These are phyloP conservation scores for Lepidocyrtinus sp. DNA, from an alignment of 2,888 invertebrate species.

Conservation along the genomic window DNA sequence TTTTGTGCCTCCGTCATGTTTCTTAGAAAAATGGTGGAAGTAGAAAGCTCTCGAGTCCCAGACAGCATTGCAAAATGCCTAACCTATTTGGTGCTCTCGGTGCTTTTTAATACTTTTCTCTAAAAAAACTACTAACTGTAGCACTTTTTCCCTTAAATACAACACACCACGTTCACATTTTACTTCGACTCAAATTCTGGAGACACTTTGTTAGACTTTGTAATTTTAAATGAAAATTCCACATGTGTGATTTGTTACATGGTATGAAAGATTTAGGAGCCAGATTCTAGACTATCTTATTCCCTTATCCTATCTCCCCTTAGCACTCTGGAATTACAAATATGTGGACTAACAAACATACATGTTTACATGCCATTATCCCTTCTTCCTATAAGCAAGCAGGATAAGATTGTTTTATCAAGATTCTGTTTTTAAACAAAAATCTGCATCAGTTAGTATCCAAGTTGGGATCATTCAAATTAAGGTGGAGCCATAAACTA, in stretches of 20 bases:
- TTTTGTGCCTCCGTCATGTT: constrained; percentile 36
- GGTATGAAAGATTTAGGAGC: constrained; percentile 60
- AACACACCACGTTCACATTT: constrained; percentile 17
- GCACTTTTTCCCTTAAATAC: constrained; percentile 20
- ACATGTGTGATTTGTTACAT: constrained; percentile 61
- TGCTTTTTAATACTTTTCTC: constrained; percentile 44
- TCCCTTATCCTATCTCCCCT: constrained; percentile 44
- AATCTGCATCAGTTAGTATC: neutral
- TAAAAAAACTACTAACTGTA: neutral
- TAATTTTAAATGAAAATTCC: constrained; percentile 62
- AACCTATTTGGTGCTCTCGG: neutral
- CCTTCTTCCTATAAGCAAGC: neutral
- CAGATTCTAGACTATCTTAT: constrained; percentile 53
- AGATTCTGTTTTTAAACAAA: neutral
- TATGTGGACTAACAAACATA: constrained; percentile 30
- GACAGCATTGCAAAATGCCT: neutral
- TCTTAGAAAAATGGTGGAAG: constrained; percentile 33
- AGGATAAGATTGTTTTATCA: no score
- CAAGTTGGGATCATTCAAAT: constrained; percentile 36
- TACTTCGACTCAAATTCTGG: constrained; percentile 38
- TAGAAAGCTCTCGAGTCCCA: constrained; percentile 49
- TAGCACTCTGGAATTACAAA: constrained; percentile 48
- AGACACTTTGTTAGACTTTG: constrained; percentile 60
- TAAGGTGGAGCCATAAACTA: constrained; percentile 39
- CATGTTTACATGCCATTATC: constrained; percentile 33